Conservation (phyloP, 2,113 vertebrate species). For the Irena cyanogastra region DNA sequence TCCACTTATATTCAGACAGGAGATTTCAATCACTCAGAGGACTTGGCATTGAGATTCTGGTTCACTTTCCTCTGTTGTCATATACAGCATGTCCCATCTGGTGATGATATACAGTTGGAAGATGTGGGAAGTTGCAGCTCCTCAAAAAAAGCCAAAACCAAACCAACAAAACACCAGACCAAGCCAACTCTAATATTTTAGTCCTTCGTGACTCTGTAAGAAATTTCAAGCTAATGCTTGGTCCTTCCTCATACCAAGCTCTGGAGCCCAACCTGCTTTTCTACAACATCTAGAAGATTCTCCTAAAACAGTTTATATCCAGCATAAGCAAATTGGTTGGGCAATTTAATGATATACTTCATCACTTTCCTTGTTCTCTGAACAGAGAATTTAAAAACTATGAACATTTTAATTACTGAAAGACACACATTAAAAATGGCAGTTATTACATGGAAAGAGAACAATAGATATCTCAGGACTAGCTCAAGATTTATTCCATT, state of each 20-base stretch:
- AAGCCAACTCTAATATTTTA: neutral
- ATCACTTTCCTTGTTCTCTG: neutral
- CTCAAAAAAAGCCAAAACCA: neutral
- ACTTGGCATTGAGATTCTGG: neutral
- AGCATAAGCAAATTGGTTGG: neutral
- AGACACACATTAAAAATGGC: neutral
- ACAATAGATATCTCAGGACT: neutral
- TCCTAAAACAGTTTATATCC: neutral
- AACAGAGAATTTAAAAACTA: neutral
- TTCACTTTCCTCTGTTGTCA: neutral
- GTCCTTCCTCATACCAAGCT: neutral
- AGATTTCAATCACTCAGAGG: neutral
- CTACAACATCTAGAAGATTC: neutral
- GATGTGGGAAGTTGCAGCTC: neutral
- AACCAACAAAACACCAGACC: neutral
- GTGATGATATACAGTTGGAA: neutral
- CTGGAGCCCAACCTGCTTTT: neutral
- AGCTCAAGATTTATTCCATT: neutral
- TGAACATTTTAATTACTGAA: neutral
- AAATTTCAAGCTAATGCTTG: neutral
- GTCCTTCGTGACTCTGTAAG: neutral
- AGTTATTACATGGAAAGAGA: neutral
- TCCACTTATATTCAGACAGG: neutral
- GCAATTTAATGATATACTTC: neutral
- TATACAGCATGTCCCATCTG: neutral